A percentile compares a stretch with the other conserved stretches of the same genome.
These are phyloP conservation scores for Calcarius ornatus DNA, from an alignment of 2,113 vertebrate species.

Conservation along the genomic window DNA sequence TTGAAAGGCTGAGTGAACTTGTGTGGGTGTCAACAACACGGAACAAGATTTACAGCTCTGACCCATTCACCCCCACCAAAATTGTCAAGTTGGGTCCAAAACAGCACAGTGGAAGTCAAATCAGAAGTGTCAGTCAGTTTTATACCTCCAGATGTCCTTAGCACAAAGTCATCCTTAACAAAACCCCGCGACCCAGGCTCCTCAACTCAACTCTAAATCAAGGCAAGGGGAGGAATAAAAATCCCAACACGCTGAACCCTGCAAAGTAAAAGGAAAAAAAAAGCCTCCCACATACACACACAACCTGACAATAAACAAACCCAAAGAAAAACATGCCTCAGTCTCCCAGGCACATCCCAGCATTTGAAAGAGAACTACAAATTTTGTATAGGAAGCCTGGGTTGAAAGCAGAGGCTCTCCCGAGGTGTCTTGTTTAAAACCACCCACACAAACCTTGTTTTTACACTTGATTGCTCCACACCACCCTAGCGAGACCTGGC, in stretches of 20 bases:
- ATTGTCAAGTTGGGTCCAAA: conserved; percentile 50
- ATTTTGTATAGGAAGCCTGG: background rate
- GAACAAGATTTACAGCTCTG: conserved; percentile 55
- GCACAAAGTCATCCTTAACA: conserved; percentile 53
- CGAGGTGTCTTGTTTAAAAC: conserved; percentile 34
- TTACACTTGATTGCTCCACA: background rate
- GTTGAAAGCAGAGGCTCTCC: conserved; percentile 16
- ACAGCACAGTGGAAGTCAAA: conserved; percentile 29
- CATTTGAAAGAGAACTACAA: background rate
- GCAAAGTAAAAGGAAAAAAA: background rate
- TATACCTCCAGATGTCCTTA: conserved; percentile 63
- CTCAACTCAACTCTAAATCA: conserved; percentile 43
- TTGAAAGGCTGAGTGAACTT: conserved; percentile 59
- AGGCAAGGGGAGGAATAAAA: background rate
- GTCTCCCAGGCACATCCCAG: background rate
- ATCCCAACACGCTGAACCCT: background rate
- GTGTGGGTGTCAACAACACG: conserved; percentile 49
- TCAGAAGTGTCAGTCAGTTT: conserved; percentile 52
- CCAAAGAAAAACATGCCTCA: background rate
- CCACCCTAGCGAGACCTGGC: background rate
- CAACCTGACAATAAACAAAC: conserved; percentile 33
- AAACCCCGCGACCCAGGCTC: conserved; percentile 15
- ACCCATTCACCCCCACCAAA: conserved; percentile 61
- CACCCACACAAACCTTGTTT: conserved; percentile 43
- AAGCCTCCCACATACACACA: background rate